Percentiles rank a stretch among this genome's conserved stretches.
Conservation (phyloP, 2,888 invertebrate species). For the Eurytoma adleriae region DNA sequence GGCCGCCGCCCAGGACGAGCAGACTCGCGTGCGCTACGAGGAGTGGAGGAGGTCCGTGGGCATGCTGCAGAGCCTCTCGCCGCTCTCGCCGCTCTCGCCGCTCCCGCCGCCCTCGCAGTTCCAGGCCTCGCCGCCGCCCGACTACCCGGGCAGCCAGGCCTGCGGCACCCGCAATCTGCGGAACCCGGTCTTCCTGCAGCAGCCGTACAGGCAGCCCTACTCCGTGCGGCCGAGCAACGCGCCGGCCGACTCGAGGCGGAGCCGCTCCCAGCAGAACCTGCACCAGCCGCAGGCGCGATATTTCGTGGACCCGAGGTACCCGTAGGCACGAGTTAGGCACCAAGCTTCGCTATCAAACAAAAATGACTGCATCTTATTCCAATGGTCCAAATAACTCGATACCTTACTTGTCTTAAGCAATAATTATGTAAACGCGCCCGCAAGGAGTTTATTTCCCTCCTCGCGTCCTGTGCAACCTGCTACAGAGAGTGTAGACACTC, state of each 20-base stretch:
- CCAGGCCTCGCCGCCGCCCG: conserved; percentile 64
- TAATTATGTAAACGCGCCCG: too few relatives aligned
- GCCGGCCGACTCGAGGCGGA: conserved; percentile 66
- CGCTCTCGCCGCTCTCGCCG: too few relatives aligned
- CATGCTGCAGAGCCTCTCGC: conserved; percentile 67
- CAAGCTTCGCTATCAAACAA: too few relatives aligned
- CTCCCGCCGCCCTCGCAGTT: too few relatives aligned
- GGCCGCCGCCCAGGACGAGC: conserved; percentile 48
- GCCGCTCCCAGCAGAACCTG: conserved; percentile 81
- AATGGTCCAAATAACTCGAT: too few relatives aligned
- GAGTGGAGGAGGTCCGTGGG: conserved; percentile 71
- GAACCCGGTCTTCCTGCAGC: conserved; percentile 33
- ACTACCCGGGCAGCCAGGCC: too few relatives aligned
- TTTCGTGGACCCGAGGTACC: conserved; percentile 66
- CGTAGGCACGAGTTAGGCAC: conserved; percentile 57
- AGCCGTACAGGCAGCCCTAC: conserved; percentile 39
- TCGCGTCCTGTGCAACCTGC: too few relatives aligned
- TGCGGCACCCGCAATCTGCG: too few relatives aligned
- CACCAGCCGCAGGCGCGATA: conserved; percentile 74
- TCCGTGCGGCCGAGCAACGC: neutral
- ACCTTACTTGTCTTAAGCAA: too few relatives aligned
- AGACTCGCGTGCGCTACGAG: conserved; percentile 57
- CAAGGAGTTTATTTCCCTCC: too few relatives aligned
- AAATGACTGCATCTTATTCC: neutral
- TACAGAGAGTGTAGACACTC: too few relatives aligned